Evolutionary conservation across 2,888 invertebrate species (phyloP), one percentile per base, ranked within the genome.

Genomic region (Hypsopygia costalis): DNA sequence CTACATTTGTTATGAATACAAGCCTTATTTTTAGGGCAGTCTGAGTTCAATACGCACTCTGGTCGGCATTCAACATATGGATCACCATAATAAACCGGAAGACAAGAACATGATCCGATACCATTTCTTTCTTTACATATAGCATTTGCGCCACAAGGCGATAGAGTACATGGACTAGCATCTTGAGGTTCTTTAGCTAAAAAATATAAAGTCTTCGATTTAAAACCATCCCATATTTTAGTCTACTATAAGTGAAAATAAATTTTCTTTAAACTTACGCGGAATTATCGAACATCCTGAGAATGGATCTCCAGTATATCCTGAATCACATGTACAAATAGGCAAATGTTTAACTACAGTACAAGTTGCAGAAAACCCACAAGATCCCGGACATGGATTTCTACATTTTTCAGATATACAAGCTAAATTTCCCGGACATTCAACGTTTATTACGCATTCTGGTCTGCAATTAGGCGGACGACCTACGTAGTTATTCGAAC

Each of bases 121-220:
- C 94, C 94, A 64, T 94, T 92, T 61, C 92, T 91, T 81, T 95
- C 94, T 77, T 92, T 94, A 79, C 97, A 97, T 54, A 94, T 80
- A 36, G 97, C 95, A 73, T 97, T 97, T 22, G 93, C 91, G 43
- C 97, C 97, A 76, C 97, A 97, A 31, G 97, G 96, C 40, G 95
- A 94, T 51, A 94, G 94, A 68, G 94, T 91, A 74, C 96, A 97
- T 51, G 95, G 96, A 49, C 72, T 86, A 58, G 56, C 71, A 11
- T 74, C 49, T 64, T 81, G 81, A 47, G 91, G 90, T 70, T 91
- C 90, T 55, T 91, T 89, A 58, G 87, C 90, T 91, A 86, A 52
- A 83, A 81, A 16, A 46, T 39, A 47, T 48, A 51, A 37, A 16
- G 16, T 16, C 4, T 4, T 16, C 16, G 16, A 3, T 16, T 16